Evolutionary conservation across 1,140 invertebrate genomes (phyloP).

Genomic region (Melanaphis sacchari): DNA sequence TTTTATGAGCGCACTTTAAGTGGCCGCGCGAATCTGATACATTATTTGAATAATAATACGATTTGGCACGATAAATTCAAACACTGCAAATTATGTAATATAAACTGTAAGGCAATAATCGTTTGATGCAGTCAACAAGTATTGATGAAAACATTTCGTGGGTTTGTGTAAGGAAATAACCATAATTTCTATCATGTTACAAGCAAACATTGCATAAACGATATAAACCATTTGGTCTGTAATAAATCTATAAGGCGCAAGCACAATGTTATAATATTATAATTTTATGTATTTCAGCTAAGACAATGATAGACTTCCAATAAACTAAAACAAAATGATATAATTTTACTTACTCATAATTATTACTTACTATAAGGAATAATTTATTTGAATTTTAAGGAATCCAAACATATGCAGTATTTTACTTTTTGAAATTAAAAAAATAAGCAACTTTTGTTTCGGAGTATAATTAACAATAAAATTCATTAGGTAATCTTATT

Average conservation of each 20-base stretch:
- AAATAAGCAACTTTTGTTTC: no score
- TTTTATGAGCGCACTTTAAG: neutral
- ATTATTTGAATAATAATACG: neutral
- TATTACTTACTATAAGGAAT: neutral
- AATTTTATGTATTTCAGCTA: neutral
- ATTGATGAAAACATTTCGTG: neutral
- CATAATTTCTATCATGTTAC: neutral
- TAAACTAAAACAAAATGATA: neutral
- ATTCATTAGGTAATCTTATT: neutral
- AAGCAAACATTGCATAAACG: neutral
- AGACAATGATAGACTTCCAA: neutral
- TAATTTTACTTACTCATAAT: neutral
- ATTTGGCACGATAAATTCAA: constrained; percentile 30
- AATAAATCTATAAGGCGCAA: neutral
- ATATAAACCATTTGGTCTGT: neutral
- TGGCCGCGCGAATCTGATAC: neutral
- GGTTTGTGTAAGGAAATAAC: neutral
- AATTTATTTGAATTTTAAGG: no score
- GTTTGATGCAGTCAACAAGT: neutral
- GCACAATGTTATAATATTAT: neutral
- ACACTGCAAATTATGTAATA: constrained; percentile 24
- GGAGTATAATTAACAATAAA: no score
- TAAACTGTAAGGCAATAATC: neutral
- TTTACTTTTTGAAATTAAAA: neutral
- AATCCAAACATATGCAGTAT: neutral